A percentile compares a stretch with the other conserved stretches of the same genome.
Conservation (phyloP, 2,797 vertebrate species). For the Ptychobarbus kaznakovi region DNA sequence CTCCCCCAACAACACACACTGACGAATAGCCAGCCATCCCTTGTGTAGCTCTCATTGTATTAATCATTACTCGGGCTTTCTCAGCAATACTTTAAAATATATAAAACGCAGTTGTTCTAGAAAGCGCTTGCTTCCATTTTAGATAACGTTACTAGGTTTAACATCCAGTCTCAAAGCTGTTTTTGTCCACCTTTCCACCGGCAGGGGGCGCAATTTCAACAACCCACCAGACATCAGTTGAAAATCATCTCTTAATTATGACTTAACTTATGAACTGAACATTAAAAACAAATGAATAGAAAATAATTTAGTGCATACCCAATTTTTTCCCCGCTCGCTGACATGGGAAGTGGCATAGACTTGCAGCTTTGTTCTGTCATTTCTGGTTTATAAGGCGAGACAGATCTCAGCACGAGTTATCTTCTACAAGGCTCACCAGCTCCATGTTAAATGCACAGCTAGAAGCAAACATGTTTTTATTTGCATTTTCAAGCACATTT, state of each 20-base stretch:
- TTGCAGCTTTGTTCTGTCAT: background rate
- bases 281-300: slow-evolving; percentile 5
- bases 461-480: background rate
- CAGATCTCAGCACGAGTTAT: background rate
- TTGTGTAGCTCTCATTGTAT: background rate
- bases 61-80: background rate
- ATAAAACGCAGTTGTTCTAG: background rate
- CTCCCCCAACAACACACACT: slow-evolving; percentile 16
- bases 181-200: slow-evolving; percentile 47
- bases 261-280: background rate
- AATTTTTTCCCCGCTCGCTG: background rate
- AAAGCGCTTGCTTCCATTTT: background rate
- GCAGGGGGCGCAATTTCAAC: slow-evolving; percentile 71
- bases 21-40: background rate
- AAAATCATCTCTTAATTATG: background rate
- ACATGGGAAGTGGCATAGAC: background rate
- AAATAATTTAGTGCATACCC: background rate
- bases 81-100: background rate
- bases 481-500: slow-evolving; percentile 6
- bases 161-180: background rate
- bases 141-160: background rate
- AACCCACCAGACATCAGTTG: background rate
- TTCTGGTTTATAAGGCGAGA: background rate
- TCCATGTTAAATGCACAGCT: background rate
- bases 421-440: background rate